Evolutionary conservation across 2,113 vertebrate genomes (phyloP).

Genomic region (Tyto alba): DNA sequence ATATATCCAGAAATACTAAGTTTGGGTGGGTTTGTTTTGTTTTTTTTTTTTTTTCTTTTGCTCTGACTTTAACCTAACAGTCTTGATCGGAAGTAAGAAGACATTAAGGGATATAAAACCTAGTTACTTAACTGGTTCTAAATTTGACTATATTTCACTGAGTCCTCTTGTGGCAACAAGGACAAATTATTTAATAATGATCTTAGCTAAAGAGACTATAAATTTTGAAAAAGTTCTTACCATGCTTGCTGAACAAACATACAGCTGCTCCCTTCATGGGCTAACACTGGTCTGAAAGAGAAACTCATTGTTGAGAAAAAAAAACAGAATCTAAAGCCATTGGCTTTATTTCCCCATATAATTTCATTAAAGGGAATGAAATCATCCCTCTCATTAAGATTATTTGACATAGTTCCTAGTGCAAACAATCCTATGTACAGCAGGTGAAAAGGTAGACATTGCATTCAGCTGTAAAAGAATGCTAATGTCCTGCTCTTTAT

Average conservation of each 20-base stretch:
- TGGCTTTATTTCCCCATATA: not conserved
- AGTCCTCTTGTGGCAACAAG: not conserved
- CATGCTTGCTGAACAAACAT: not conserved
- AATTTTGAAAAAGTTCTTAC: not conserved
- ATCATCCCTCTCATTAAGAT: not conserved
- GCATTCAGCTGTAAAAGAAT: not conserved
- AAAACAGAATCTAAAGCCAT: not conserved
- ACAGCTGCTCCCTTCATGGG: not conserved
- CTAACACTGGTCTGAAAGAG: not conserved
- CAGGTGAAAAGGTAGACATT: not conserved
- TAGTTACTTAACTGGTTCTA: not conserved
- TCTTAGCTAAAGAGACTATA: not conserved
- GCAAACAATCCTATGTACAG: not conserved
- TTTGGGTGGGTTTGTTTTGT: not conserved
- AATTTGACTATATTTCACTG: not conserved
- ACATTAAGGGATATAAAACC: not conserved
- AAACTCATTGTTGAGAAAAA: not conserved
- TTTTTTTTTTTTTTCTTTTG: not conserved
- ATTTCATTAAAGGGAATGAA: not conserved
- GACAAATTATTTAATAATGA: not conserved
- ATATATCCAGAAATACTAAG: not conserved
- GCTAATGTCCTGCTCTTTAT: not conserved
- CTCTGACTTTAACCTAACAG: not conserved
- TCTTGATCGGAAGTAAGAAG: not conserved
- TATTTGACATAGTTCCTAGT: not conserved